Evolutionary conservation across 2,797 vertebrate genomes (phyloP), one percentile per base, ranked within the genome.

Genomic region (Falco columbarius): DNA sequence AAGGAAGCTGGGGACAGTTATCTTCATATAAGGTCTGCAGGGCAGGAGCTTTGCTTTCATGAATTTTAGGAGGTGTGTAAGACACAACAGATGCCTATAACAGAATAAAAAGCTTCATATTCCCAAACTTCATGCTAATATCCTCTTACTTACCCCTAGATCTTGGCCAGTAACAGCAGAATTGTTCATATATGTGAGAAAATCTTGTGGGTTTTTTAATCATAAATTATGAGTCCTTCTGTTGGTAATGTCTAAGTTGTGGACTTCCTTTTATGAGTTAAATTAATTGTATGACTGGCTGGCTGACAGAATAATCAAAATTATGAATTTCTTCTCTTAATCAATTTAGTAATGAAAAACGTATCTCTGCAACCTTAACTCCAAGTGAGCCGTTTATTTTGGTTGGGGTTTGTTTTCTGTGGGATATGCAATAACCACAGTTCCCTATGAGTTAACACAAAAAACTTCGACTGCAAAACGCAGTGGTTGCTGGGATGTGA

Each of bases 301-400:
- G 29, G 3, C 47, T 67, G 66, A n/a, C 26, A 73, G 59, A 46
- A 71, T 27, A 27, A 27, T 66, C 92, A 58, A 36, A 81, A 34
- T 84, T 47, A 51, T 11, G 2, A 32, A 12, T 47, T 32, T 90
- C 7, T 71, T 77, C n/a, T 58, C 40, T 38, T 34, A 46, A 26
- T 29, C 8, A 27, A 44, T 62, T 65, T 51, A 27, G n/a, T 72
- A 32, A 42, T 72, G 47, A 67, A 36, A 74, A 68, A 56, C 1
- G 0, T 19, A 5, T 26, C 72, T 61, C 32, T 91, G 9, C 54
- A 77, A 3, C 73, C 34, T 46, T 51, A 73, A 62, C 24, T 44
- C 47, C 0, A 4, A 68, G 49, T 1, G 3, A 77, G 8, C 19
- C 7, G 0, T 75, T 85, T 88, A 1, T 75, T 85, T 88, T 30